Conservation (phyloP, 2,113 vertebrate genomes). For the Charadrius vociferus region DNA sequence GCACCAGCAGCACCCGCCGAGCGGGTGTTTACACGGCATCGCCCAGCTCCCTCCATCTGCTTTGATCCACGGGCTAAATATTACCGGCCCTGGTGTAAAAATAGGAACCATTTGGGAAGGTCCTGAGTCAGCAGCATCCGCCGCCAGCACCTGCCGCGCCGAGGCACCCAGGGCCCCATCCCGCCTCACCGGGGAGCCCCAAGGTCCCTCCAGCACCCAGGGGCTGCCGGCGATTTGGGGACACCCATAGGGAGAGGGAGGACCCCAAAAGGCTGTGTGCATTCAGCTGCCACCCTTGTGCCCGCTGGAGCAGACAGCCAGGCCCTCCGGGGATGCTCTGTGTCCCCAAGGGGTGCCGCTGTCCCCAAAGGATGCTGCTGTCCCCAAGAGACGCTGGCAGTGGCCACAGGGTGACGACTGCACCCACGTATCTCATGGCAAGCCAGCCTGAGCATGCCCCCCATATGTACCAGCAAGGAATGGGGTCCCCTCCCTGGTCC, state of each 20-base stretch:
- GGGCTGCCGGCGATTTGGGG: not conserved
- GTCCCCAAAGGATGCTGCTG: not conserved
- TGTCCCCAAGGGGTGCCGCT: not conserved
- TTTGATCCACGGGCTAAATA: conserved; percentile 59
- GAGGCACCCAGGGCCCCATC: not conserved
- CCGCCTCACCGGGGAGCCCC: not conserved
- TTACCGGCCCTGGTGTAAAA: conserved; percentile 12
- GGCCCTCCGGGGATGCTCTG: not conserved
- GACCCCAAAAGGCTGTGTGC: not conserved
- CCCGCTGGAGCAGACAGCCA: not conserved
- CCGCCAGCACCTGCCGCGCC: not conserved
- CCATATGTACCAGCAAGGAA: fast-evolving
- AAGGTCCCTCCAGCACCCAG: not conserved
- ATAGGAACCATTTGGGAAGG: conserved; percentile 51
- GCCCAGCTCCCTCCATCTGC: conserved; percentile 47
- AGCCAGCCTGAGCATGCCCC: not conserved
- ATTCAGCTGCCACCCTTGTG: not conserved
- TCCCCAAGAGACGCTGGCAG: not conserved
- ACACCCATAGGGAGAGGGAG: fast-evolving
- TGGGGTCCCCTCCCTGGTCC: not conserved
- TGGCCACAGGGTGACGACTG: not conserved
- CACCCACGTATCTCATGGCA: not conserved
- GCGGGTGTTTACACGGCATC: conserved; percentile 14
- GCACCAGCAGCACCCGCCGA: not conserved
- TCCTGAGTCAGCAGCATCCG: conserved; percentile 63